Evolutionary conservation across 1,140 invertebrate species (phyloP), one percentile per base, ranked within the genome.

Genomic region (Cyclina sinensis): DNA sequence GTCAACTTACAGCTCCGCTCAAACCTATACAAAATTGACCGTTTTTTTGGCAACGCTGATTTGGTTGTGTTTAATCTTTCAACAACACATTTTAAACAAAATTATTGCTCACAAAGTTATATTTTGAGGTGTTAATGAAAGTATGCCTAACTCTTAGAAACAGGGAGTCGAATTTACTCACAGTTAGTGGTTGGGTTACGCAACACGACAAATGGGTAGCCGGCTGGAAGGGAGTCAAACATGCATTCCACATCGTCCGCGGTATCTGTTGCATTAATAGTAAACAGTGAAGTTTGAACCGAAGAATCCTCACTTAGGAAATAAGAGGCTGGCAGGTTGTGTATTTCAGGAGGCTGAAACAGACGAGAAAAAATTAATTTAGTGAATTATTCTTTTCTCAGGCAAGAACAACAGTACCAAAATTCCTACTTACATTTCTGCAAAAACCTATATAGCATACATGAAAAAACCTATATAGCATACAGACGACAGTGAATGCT

Each of bases 241-340:
- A 21, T 7, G 43, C 84, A 86, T 18, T 51, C 37, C 35, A 86
- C 70, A 21, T 35, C 7, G 24, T 43, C 73, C 2, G 14, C 54
- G 2, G 70, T n/a, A 54, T 86, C 84, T 43, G 73, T 86, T 14
- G 68, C 84, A 48, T 86, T 86, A 24, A 86, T 86, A 21, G 51
- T 78, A 35, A 39, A 78, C n/a, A 86, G 37, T 9, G 78, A 35
- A 21, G 70, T 59, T 21, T 86, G 48, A 12, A 35, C 30, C 4
- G 32, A 62, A 2, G 27, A 24, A 35, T 86, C 84, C 51, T 86
- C 84, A 37, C 48, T 59, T 0, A 86, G 32, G 16, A 24, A 32
- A 16, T 21, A 32, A 16, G 84, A 59, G 1, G 48, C 39, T 1
- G 84, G 84, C 21, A 86, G 68, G 51, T 74, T 51, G n/a, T 86